phyloP scores from a whole-genome alignment of 2,797 vertebrate genomes.

The Buceros bicornis region DNA sequence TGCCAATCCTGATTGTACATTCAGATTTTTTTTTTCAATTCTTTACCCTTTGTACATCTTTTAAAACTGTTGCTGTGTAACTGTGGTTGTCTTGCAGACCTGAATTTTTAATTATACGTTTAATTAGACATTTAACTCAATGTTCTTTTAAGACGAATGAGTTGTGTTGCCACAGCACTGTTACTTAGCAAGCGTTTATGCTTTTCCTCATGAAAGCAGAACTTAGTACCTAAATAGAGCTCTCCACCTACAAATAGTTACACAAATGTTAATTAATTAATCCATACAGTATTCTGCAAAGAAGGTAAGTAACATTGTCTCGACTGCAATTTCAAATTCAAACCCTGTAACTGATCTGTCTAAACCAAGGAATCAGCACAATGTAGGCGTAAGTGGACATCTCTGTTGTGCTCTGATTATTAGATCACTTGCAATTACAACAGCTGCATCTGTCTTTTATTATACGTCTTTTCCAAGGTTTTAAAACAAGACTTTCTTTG shows the following conservation, averaged over 20 bases:
- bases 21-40: not conserved
- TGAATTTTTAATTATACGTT: not conserved
- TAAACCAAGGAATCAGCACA: not conserved
- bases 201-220: not conserved
- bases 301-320: not conserved
- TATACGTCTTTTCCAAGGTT: not conserved
- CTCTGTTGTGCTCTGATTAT: not conserved
- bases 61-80: not conserved
- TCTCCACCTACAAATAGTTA: not conserved
- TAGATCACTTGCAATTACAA: not conserved
- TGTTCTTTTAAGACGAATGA: not conserved
- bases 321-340: not conserved
- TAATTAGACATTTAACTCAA: not conserved
- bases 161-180: not conserved
- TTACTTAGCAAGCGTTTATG: not conserved
- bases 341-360: not conserved
- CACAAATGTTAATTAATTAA: not conserved
- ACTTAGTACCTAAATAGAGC: not conserved
- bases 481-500: not conserved
- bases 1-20: not conserved
- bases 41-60: not conserved
- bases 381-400: not conserved
- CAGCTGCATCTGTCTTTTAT: rapidly evolving
- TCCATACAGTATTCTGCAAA: not conserved
- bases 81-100: not conserved